Percentiles rank a stretch among this genome's conserved stretches.
Conservation (phyloP, 2,113 vertebrate genomes). For the Albula goreensis region DNA sequence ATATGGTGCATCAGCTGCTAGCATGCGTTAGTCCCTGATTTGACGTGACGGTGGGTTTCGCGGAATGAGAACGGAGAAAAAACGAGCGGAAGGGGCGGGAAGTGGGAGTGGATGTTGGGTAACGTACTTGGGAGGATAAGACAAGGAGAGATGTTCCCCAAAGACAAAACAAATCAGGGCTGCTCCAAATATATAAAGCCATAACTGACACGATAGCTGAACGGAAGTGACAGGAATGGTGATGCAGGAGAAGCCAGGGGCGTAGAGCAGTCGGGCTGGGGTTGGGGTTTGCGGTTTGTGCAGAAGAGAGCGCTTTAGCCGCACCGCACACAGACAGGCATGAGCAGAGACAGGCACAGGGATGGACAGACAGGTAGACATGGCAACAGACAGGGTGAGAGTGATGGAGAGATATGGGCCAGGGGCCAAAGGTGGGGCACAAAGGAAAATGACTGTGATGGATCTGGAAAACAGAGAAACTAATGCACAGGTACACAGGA, state of each 20-base stretch:
- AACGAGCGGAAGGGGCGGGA: conserved; percentile 34
- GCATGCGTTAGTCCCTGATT: neutral
- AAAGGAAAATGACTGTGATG: neutral
- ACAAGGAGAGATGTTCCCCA: conserved; percentile 4
- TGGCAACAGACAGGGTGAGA: too few species aligned
- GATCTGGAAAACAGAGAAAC: neutral
- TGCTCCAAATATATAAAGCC: neutral
- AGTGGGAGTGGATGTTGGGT: conserved; percentile 3
- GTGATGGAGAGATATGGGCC: neutral
- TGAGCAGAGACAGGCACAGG: neutral
- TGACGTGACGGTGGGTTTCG: neutral
- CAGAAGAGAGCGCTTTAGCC: neutral
- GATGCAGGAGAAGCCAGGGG: neutral
- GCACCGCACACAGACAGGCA: neutral
- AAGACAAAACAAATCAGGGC: conserved; percentile 1
- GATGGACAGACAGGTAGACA: neutral
- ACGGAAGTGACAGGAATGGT: neutral
- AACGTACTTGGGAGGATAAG: neutral
- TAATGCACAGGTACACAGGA: neutral
- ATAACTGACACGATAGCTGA: neutral
- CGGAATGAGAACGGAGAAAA: conserved; percentile 14
- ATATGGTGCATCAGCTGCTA: neutral
- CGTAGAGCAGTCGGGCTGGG: neutral
- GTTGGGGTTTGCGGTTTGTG: neutral
- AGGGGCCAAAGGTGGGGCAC: neutral